Conservation (phyloP, 2,797 vertebrate species). For the Pantherophis vulpinus region DNA sequence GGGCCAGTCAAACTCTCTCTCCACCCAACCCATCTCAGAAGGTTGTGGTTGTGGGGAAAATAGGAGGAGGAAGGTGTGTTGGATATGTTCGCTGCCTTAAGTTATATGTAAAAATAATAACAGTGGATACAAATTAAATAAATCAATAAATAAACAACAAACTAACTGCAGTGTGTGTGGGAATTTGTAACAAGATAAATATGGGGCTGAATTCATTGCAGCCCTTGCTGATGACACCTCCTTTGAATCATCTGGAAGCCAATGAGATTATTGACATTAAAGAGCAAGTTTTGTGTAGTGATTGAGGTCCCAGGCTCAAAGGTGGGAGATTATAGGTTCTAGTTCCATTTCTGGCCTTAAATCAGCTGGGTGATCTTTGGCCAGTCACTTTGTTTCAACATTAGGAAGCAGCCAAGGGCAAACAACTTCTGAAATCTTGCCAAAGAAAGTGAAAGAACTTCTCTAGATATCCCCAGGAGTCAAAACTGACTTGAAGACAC, state of each 20-base stretch:
- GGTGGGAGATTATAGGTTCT: neutral
- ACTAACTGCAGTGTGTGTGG: slow-evolving; percentile 3
- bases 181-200: neutral
- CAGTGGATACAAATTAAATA: neutral
- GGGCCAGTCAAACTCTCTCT: neutral
- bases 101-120: neutral
- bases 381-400: neutral
- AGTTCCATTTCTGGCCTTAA: neutral
- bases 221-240: slow-evolving; percentile 33
- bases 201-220: slow-evolving; percentile 19
- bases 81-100: neutral
- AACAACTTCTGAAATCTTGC: neutral
- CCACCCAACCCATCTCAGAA: neutral
- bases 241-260: slow-evolving; percentile 20
- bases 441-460: neutral
- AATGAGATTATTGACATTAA: slow-evolving; percentile 35
- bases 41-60: neutral
- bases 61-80: neutral
- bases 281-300: neutral
- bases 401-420: neutral
- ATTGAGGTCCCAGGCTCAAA: neutral
- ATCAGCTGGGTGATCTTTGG: neutral
- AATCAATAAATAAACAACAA: neutral
- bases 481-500: neutral
- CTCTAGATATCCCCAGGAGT: neutral